Evolutionary conservation across 2,888 invertebrate species (phyloP), one percentile per base, ranked within the genome.

Genomic region (Sepiola atlantica): DNA sequence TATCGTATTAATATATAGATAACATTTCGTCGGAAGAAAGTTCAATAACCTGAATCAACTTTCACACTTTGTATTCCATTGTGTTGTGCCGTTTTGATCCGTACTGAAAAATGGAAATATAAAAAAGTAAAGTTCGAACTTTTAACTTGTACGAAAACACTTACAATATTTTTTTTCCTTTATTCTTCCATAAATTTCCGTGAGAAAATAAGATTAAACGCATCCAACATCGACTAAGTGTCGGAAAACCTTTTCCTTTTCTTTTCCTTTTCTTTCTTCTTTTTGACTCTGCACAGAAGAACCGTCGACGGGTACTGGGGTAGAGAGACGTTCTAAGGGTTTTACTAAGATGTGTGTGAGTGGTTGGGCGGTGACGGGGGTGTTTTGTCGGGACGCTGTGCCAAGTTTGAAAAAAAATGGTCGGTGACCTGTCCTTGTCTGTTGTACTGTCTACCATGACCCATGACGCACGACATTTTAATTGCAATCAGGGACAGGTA

Each of bases 361-460:
- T 28, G n/a, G 28, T 6, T 1, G n/a, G 28, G n/a, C 1, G 77
- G 14, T 14, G 0, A 16, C 0, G 77, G 1, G 77, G 1, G n/a
- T 32, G 77, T 77, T 77, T 45, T 45, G 45, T 45, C 45, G 77
- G 77, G 32, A 77, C n/a, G 18, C 77, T 16, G 77, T 77, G n/a
- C 45, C 45, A 45, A 45, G 45, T n/a, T n/a, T n/a, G n/a, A 77
- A n/a, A 20, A n/a, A n/a, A 77, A 77, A 77, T n/a, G 77, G 77
- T 77, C 32, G 77, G 77, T n/a, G 77, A 77, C 77, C 77, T 77
- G 77, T 77, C 77, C n/a, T 77, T 77, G 77, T 77, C n/a, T 45
- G 77, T 77, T 77, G 77, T 77, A n/a, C 77, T 77, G 77, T 77
- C 77, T 77, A 32, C n/a, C n/a, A 77, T 77, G 77, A 77, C 77